Evolutionary conservation across 2,113 vertebrate genomes (phyloP).

Genomic region (Castor canadensis): DNA sequence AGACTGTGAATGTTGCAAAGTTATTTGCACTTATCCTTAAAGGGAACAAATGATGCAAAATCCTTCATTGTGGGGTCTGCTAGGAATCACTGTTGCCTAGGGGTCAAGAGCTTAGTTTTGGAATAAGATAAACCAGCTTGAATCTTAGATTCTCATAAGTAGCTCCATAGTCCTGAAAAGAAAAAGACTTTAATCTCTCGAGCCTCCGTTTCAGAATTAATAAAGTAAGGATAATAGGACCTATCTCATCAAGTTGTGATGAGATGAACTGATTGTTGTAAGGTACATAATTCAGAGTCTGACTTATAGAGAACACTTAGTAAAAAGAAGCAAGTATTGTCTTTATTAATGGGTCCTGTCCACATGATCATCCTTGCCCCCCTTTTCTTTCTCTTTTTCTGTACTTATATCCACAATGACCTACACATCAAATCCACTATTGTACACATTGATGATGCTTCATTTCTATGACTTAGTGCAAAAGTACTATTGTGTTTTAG

Average conservation of each 20-base stretch:
- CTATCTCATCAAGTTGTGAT: background rate
- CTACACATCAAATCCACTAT: background rate
- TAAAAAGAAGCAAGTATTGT: background rate
- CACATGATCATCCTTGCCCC: background rate
- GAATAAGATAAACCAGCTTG: background rate
- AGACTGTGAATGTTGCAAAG: background rate
- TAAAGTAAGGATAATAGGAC: background rate
- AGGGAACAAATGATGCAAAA: background rate
- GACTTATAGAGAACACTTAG: background rate
- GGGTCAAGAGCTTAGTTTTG: background rate
- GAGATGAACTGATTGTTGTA: background rate
- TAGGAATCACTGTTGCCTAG: background rate
- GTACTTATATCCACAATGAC: background rate
- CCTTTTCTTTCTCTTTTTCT: background rate
- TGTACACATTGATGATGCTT: background rate
- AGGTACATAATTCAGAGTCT: background rate
- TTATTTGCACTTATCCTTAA: background rate
- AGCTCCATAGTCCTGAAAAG: background rate
- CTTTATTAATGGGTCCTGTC: background rate
- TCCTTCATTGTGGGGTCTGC: background rate
- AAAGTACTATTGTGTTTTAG: background rate
- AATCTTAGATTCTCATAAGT: background rate
- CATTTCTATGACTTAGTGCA: background rate
- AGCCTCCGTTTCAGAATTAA: slow-evolving; percentile 22
- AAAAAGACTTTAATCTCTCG: background rate